Percentiles rank a stretch among this genome's conserved stretches.
These are phyloP conservation scores for Sebastes vulpes DNA, from an alignment of 2,797 vertebrate species.

Conservation along the genomic window DNA sequence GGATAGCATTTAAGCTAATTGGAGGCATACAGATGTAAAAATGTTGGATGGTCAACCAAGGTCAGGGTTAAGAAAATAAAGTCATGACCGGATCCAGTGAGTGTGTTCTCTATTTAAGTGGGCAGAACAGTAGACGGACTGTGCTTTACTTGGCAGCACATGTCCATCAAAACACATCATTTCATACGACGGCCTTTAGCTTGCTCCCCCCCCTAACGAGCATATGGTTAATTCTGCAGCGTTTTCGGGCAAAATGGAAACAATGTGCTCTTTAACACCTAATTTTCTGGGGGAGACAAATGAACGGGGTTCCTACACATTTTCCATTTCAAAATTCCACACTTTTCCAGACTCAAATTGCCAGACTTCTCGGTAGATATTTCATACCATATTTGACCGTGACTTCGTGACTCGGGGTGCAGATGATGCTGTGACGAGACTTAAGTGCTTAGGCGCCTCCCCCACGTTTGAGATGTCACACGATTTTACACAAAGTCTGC, in stretches of 20 bases:
- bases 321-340: too few relatives aligned
- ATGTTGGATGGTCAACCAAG: slow-evolving; percentile 4
- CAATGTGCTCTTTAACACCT: slow-evolving; percentile 48
- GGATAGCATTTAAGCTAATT: slow-evolving; percentile 27
- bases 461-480: too few relatives aligned
- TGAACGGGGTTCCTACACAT: neutral
- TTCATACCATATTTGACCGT: too few relatives aligned
- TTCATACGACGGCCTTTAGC: slow-evolving; percentile 15
- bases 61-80: slow-evolving; percentile 47
- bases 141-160: slow-evolving; percentile 47
- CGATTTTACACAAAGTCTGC: too few relatives aligned
- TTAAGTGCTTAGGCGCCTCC: too few relatives aligned
- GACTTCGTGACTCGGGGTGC: too few relatives aligned
- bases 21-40: slow-evolving; percentile 4
- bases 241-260: slow-evolving; percentile 40
- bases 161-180: slow-evolving; percentile 51
- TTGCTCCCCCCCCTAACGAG: neutral
- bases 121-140: slow-evolving; percentile 14
- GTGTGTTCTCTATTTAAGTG: neutral
- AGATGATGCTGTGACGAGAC: too few relatives aligned
- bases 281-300: slow-evolving; percentile 32
- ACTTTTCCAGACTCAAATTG: too few relatives aligned
- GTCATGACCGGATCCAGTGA: slow-evolving; percentile 21
- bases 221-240: slow-evolving; percentile 21
- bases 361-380: too few relatives aligned